Base-by-base conservation (phyloP, 2,797 vertebrate species). In the Eulemur albifrons region DNA sequence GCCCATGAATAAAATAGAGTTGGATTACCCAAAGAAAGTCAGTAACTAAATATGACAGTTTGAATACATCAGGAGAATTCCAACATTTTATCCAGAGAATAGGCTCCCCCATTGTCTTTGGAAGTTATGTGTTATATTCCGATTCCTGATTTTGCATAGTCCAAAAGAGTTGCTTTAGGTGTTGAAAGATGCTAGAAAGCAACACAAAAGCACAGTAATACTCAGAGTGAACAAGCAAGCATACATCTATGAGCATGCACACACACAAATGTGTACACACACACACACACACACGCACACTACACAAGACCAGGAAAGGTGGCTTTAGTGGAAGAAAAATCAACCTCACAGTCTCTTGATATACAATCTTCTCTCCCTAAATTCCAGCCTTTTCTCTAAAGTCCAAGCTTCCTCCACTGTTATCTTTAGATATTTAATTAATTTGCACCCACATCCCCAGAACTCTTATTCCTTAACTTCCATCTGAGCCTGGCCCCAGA, bases 391-490 rank as follows among this genome's bases (percentile, higher is more conserved):
- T 93, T 93, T 95, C 96, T 98, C 96, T 76, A 96, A 98, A 98
- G 96, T 89, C 95, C 95, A 93, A 97, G 93, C 92, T 98, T 98
- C 92, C 97, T 92, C 94, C 95, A 76, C 79, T 93, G 94, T 97
- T 98, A 97, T 96, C 93, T 97, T 98, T 83, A 97, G 96, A 97
- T 98, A 98, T 97, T 98, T 98, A 98, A 98, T 98, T 98, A 98
- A 98, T 98, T 98, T 98, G 93, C 97, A 98, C 96, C 96, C 81
- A 96, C 80, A 48, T 98, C 98, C 97, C 97, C 93, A 94, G 89
- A 93, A 98, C 96, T 97, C 97, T 97, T 48, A 63, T 94, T 98
- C 88, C 93, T 98, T 93, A 94, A 95, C 96, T 97, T 98, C 98
- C 95, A 98, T 97, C 98, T 98, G 96, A 92, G 98, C 94, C 98